Conservation (phyloP, 2,797 vertebrate species). For the Nyctibius grandis region DNA sequence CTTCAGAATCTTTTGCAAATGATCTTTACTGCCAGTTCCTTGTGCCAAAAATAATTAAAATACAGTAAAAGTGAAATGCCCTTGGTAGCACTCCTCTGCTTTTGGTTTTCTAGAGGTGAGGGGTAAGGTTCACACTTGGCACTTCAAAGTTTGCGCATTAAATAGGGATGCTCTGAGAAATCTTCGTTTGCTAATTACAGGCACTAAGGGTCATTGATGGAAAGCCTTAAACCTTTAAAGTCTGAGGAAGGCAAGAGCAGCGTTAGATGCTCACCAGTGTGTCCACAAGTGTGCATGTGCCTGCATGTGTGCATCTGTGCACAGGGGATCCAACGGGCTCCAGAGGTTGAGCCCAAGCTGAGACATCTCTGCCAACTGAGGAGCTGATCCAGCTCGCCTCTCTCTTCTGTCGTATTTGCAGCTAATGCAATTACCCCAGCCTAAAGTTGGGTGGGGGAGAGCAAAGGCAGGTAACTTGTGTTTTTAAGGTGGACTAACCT, state of each 20-base stretch:
- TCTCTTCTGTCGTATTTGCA: neutral
- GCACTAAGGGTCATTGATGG: neutral
- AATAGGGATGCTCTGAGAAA: neutral
- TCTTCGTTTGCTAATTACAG: neutral
- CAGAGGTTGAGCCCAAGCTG: neutral
- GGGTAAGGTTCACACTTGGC: neutral
- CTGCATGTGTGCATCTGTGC: neutral
- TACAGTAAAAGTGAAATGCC: neutral
- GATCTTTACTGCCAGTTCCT: neutral
- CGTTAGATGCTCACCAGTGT: accelerated
- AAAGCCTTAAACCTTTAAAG: neutral
- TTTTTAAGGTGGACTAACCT: neutral
- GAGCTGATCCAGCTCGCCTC: neutral
- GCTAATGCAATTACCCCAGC: neutral
- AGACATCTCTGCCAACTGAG: neutral
- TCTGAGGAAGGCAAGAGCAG: neutral
- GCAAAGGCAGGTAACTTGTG: neutral
- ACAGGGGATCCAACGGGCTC: accelerated
- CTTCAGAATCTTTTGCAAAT: neutral
- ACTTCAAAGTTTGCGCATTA: neutral
- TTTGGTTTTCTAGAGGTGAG: neutral
- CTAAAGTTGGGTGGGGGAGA: neutral
- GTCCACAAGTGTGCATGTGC: neutral
- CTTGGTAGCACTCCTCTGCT: neutral
- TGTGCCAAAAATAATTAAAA: conserved; percentile 5